Percentiles rank a stretch among this genome's conserved stretches.
phyloP scores from a whole-genome alignment of 1,140 invertebrate species.

The Dendrolimus punctatus region DNA sequence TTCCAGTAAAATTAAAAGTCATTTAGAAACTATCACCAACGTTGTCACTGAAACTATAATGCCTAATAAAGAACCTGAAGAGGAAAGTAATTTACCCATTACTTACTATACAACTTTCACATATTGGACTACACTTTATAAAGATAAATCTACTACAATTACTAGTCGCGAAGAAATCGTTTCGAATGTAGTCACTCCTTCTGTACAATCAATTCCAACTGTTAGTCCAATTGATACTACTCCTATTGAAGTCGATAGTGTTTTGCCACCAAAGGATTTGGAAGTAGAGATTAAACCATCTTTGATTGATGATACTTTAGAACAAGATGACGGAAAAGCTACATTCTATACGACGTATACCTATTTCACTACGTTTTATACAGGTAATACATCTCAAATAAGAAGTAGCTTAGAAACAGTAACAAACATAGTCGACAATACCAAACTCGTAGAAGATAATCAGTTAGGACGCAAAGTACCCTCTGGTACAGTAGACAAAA shows the following conservation, averaged over 20 bases:
- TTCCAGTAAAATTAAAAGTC: conserved; percentile 83
- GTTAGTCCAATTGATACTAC: conserved; percentile 66
- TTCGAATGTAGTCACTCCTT: conserved; percentile 86
- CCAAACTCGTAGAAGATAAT: conserved; percentile 71
- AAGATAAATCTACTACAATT: conserved; percentile 85
- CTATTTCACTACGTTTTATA: conserved; percentile 92
- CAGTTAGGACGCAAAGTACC: conserved; percentile 70
- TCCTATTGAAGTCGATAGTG: conserved; percentile 60
- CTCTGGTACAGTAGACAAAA: conserved; percentile 60
- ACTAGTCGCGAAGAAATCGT: conserved; percentile 90
- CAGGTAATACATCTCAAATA: conserved; percentile 85
- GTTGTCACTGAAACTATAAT: conserved; percentile 86
- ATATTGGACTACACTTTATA: conserved; percentile 93
- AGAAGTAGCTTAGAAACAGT: conserved; percentile 90
- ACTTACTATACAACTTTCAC: conserved; percentile 94
- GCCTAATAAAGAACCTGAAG: conserved; percentile 76
- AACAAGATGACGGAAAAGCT: conserved; percentile 72
- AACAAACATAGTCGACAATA: conserved; percentile 82
- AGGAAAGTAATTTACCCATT: conserved; percentile 81
- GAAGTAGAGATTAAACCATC: conserved; percentile 62
- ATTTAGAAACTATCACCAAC: conserved; percentile 89
- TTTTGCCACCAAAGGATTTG: conserved; percentile 52
- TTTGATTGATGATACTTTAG: conserved; percentile 42
- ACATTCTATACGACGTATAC: conserved; percentile 93
- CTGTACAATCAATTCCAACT: conserved; percentile 63